A percentile compares a stretch with the other conserved stretches of the same genome.
phyloP scores from a whole-genome alignment of 1,140 invertebrate genomes.

The Arctopsyche grandis region DNA sequence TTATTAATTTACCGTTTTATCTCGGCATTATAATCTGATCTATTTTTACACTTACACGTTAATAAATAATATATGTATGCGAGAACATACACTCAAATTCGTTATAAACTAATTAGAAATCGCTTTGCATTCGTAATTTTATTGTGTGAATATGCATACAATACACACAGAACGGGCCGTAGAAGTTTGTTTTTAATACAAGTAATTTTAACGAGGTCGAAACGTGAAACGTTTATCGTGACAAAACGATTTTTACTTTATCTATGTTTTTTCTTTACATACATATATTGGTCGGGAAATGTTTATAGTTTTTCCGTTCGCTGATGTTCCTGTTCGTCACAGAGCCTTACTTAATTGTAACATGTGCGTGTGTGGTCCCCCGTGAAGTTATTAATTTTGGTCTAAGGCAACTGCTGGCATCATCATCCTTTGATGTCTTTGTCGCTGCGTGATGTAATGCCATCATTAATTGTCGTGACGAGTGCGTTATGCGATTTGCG shows the following conservation, averaged over 20 bases:
- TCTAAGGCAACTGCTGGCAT: not conserved
- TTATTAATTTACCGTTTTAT: not conserved
- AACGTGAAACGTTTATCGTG: no score
- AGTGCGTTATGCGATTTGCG: slow-evolving; percentile 19
- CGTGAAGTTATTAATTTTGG: slow-evolving; percentile 3
- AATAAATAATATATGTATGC: not conserved
- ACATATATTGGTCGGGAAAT: no score
- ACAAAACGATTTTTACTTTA: no score
- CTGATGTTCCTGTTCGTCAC: no score
- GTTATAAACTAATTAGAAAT: no score
- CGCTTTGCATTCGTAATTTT: no score
- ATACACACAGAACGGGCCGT: no score
- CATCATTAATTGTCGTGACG: slow-evolving; percentile 22
- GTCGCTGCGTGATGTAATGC: not conserved
- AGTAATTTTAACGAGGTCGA: no score
- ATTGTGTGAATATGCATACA: no score
- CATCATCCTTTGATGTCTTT: not conserved
- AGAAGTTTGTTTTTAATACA: no score
- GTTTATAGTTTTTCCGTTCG: no score
- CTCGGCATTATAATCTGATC: not conserved
- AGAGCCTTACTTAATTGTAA: not conserved
- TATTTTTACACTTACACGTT: not conserved
- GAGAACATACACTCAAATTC: not conserved
- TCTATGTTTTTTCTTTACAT: no score
- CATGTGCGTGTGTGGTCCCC: not conserved